Conservation (phyloP, 2,113 vertebrate species). For the Telmatochromis sp. region DNA sequence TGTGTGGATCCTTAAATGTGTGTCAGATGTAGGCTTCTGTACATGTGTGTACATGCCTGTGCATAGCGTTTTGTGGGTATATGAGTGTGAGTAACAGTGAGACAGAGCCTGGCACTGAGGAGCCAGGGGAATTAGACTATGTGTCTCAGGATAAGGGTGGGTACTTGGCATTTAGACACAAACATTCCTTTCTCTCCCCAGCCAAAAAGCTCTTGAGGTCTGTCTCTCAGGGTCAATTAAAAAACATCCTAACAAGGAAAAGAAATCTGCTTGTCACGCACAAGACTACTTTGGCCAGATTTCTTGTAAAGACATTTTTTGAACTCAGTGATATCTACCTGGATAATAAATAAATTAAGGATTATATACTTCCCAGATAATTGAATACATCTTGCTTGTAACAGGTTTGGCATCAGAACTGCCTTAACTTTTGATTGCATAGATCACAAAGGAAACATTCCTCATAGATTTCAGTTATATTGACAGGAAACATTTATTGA, state of each 20-base stretch:
- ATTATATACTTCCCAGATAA: neutral
- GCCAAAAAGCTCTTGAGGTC: constrained; percentile 44
- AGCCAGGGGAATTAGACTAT: constrained; percentile 35
- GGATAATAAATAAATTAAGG: neutral
- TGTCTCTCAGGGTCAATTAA: constrained; percentile 41
- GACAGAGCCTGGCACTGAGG: constrained; percentile 49
- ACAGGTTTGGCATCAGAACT: neutral
- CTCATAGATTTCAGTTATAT: neutral
- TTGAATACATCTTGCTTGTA: neutral
- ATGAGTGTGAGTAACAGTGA: neutral
- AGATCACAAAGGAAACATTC: neutral
- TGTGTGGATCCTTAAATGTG: neutral
- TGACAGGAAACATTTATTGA: neutral
- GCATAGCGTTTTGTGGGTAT: neutral
- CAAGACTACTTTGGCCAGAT: neutral
- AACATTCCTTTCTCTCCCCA: constrained; percentile 46
- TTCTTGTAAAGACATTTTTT: neutral
- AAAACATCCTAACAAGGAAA: constrained; percentile 3
- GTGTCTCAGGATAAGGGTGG: constrained; percentile 54
- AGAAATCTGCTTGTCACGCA: constrained; percentile 23
- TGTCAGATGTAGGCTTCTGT: neutral
- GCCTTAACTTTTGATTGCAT: neutral
- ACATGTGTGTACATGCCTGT: constrained; percentile 36
- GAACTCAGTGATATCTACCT: neutral
- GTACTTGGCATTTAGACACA: constrained; percentile 55